Evolutionary conservation across 2,888 invertebrate species (phyloP), one percentile per base, ranked within the genome.

Genomic region (Pinctada fucata): DNA sequence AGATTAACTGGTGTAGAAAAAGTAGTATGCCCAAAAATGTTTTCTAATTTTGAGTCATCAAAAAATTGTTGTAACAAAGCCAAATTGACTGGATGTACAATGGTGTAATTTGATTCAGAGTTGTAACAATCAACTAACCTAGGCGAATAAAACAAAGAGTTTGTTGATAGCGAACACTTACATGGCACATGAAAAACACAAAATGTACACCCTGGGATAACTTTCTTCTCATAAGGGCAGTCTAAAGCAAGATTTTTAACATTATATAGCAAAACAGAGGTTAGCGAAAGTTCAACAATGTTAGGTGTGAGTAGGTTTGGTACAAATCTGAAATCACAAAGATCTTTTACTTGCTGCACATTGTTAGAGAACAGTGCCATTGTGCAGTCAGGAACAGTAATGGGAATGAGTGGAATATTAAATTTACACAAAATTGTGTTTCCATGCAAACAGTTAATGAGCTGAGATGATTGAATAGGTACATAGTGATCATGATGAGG

Each of bases 71-170:
- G 58, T 8, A 52, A 10, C 58, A 52, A 52, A 52, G 58, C 58
- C 10, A 52, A 52, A 52, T 52, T 52, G 6, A 52, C 58, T 31
- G 76, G 76, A 65, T 76, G 64, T 63, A 4, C 13, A 4, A 76
- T 50, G 1, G 76, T 48, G 5, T 68, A 48, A 69, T 76, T 68
- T 63, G 45, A 6, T 8, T 66, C 58, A 4, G 67, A 50, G 8
- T 70, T 58, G 50, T 76, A 76, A 70, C 76, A 76, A 10, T 63
- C 49, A 2, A 76, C 63, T 65, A 76, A 63, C n/a, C 71, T 48
- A 51, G 71, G 51, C 16, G 71, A 52, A n/a, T 31, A 71, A 71
- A 51, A 71, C 16, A 71, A 51, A 16, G 50, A 31, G 13, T 71
- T 49, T 50, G 71, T 71, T 48, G 51, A 51, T n/a, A 71, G n/a